Evolutionary conservation across 2,888 invertebrate genomes (phyloP).

Genomic region (Eupithecia pulchellata): DNA sequence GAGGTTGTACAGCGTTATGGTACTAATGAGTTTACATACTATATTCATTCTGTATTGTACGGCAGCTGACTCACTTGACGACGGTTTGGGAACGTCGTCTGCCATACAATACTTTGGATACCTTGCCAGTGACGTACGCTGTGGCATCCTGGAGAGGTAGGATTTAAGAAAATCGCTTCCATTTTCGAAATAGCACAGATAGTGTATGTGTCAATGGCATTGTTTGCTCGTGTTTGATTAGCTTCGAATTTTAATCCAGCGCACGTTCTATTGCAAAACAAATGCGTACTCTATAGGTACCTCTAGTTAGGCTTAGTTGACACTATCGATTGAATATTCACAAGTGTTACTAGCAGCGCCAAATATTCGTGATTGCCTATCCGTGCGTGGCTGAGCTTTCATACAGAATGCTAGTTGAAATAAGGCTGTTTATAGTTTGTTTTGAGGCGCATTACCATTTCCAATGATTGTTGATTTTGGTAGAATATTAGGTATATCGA

Average conservation of each 20-base stretch:
- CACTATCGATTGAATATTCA: conserved; percentile 70
- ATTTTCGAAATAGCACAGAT: background rate
- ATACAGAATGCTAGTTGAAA: conserved; percentile 16
- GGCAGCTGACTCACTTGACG: too few relatives aligned
- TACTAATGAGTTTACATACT: too few relatives aligned
- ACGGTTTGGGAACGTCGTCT: too few relatives aligned
- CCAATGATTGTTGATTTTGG: background rate
- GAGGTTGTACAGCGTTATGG: background rate
- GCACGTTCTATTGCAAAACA: conserved; percentile 2
- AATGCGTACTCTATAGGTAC: background rate
- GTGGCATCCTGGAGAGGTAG: too few relatives aligned
- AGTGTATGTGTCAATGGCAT: too few relatives aligned
- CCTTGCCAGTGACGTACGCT: too few relatives aligned
- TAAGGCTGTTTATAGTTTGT: conserved; percentile 1
- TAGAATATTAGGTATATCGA: background rate
- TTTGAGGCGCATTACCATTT: conserved; percentile 2
- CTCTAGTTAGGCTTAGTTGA: conserved; percentile 49
- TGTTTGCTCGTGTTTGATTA: background rate
- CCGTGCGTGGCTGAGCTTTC: conserved; percentile 33
- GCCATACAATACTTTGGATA: too few relatives aligned
- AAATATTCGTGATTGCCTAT: conserved; percentile 47
- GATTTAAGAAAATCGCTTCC: background rate
- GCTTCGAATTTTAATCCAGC: background rate
- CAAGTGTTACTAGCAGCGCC: conserved; percentile 50
- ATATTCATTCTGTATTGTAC: too few relatives aligned